A percentile compares a stretch with the other conserved stretches of the same genome.
Evolutionary conservation across 2,888 invertebrate genomes (phyloP).

Genomic region (Heteropelma amictum): DNA sequence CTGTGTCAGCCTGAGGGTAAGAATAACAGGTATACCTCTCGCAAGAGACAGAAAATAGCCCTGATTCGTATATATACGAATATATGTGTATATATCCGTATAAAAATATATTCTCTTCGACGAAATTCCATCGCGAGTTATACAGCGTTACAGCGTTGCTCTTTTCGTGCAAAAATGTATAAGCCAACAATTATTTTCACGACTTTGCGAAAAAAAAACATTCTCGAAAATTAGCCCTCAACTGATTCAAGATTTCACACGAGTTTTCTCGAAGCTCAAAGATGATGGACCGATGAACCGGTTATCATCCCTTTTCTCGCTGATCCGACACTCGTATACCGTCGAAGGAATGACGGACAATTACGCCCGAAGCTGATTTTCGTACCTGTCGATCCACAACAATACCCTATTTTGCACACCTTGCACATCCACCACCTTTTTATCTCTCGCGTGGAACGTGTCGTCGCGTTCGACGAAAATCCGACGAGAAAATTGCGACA

Average conservation of each 20-base stretch:
- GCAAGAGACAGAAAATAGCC: slow-evolving; percentile 22
- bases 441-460: slow-evolving; percentile 58
- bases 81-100: no score
- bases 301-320: no score
- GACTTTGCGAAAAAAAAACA: no score
- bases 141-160: slow-evolving; percentile 13
- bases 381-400: not conserved
- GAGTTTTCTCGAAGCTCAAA: no score
- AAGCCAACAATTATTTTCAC: not conserved
- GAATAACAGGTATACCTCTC: slow-evolving; percentile 64
- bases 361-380: slow-evolving; percentile 25
- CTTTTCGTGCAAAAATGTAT: not conserved
- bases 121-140: slow-evolving; percentile 60
- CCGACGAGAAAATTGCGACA: slow-evolving; percentile 42
- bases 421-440: slow-evolving; percentile 2
- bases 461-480: slow-evolving; percentile 58
- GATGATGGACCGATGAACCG: no score
- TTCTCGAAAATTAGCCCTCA: no score
- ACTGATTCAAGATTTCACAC: no score
- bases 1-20: slow-evolving; percentile 73
- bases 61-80: slow-evolving; percentile 33
- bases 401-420: slow-evolving; percentile 1
- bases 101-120: slow-evolving; percentile 57
- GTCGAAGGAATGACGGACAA: slow-evolving; percentile 32
- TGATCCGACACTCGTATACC: slow-evolving; percentile 21